Conservation (phyloP, 2,888 invertebrate genomes). For the Antitype chi region DNA sequence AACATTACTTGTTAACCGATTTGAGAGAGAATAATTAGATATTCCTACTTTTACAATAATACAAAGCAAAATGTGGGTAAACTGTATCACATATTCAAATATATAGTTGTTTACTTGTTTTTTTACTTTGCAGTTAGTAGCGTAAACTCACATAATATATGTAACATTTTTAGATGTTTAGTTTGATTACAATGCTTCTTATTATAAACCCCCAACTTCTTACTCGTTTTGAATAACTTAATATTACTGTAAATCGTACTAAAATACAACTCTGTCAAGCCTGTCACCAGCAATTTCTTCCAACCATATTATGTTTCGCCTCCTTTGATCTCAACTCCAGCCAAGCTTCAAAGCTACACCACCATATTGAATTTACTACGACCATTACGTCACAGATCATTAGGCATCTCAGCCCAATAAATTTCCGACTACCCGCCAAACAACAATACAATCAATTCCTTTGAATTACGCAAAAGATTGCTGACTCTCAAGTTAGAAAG, state of each 20-base stretch:
- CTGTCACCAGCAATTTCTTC: neutral
- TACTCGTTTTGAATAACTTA: neutral
- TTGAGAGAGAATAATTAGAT: no score
- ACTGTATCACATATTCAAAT: no score
- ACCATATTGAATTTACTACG: conserved; percentile 14
- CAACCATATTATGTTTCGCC: neutral
- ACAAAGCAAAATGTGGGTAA: no score
- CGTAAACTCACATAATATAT: no score
- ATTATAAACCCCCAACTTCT: neutral
- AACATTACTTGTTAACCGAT: no score
- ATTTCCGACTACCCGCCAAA: conserved; percentile 53
- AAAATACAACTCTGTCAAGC: neutral
- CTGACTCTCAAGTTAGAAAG: conserved; percentile 66
- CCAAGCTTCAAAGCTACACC: neutral
- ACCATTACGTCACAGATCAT: conserved; percentile 52
- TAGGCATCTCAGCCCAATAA: conserved; percentile 53
- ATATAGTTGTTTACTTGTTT: no score
- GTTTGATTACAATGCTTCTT: neutral
- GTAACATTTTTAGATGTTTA: no score
- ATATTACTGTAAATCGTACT: neutral
- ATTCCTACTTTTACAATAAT: no score
- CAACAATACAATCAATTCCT: conserved; percentile 69
- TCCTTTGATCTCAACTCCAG: conserved; percentile 11
- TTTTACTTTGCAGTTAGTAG: no score
- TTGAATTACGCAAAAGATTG: conserved; percentile 70